Percentiles rank a stretch among this genome's conserved stretches.
These are phyloP conservation scores for Coptodon bakossiorum DNA, from an alignment of 2,113 vertebrate species.

Conservation along the genomic window DNA sequence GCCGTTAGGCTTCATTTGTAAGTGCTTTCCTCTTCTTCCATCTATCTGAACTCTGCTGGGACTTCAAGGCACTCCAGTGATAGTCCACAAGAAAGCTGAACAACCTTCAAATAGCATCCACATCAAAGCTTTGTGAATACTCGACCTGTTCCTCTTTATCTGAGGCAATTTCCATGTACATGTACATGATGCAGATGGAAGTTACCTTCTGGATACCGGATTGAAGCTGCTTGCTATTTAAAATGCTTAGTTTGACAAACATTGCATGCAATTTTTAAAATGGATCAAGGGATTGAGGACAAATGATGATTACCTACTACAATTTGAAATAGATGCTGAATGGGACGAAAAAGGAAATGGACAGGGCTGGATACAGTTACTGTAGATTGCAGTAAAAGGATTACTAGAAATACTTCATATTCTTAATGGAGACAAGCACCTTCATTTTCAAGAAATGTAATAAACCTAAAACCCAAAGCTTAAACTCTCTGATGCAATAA, in stretches of 20 bases:
- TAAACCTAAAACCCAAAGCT: background rate
- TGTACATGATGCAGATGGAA: background rate
- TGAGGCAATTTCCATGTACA: background rate
- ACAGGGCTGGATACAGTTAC: background rate
- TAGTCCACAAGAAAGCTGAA: background rate
- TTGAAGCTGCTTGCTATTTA: background rate
- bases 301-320: background rate
- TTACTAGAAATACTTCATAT: background rate
- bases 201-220: background rate
- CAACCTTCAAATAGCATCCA: background rate
- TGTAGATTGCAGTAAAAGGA: background rate
- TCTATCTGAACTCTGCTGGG: slow-evolving; percentile 22
- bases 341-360: background rate
- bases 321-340: background rate
- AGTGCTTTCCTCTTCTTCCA: background rate
- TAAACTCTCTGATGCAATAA: background rate
- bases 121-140: background rate
- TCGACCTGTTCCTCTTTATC: background rate
- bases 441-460: background rate
- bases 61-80: background rate
- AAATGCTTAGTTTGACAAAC: background rate
- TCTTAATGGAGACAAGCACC: background rate
- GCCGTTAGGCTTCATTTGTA: slow-evolving; percentile 35
- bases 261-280: background rate
- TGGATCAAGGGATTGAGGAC: background rate